Evolutionary conservation across 1,140 invertebrate species (phyloP), one percentile per base, ranked within the genome.

Genomic region (Drosophila setifemur): DNA sequence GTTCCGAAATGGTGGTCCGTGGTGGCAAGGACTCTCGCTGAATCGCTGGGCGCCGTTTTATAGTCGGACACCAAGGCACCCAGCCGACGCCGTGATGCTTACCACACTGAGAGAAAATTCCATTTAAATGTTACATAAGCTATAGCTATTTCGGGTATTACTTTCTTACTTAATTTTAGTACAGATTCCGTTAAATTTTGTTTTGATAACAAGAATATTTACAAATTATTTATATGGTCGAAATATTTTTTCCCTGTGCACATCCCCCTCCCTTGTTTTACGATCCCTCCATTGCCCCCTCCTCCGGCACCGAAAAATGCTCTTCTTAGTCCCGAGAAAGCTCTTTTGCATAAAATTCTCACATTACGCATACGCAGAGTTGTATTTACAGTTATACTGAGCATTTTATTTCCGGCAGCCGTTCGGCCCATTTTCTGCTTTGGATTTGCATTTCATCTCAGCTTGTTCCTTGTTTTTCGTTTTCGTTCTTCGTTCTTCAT

Each of bases 291-390:
- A 50, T 55, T 49, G 28, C 33, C 23, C 48, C 33, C 28, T n/a
- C n/a, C n/a, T n/a, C n/a, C n/a, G n/a, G n/a, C n/a, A n/a, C n/a
- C n/a, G n/a, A n/a, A 3, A 50, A 37, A 50, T 37, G 21, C 26
- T 35, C 42, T 40, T 55, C 69, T 58, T 69, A 55, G 49, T 44
- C 29, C 11, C n/a, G n/a, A n/a, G 23, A 55, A 75, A 83, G 74
- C 71, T 78, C 53, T 71, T 79, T 85, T 85, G 79, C 79, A 85
- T 85, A 85, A 85, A 85, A 85, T 86, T 78, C 79, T 85, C 74
- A 78, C 70, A 83, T 78, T 85, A 83, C 73, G 78, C 78, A 83
- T 83, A 85, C 78, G 78, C 78, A 83, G 63, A 79, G 55, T 52
- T 85, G 78, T 83, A 83, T 83, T 83, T 83, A 83, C 78, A 83